Evolutionary conservation across 2,888 invertebrate genomes (phyloP).

Genomic region (Eurytoma californica): DNA sequence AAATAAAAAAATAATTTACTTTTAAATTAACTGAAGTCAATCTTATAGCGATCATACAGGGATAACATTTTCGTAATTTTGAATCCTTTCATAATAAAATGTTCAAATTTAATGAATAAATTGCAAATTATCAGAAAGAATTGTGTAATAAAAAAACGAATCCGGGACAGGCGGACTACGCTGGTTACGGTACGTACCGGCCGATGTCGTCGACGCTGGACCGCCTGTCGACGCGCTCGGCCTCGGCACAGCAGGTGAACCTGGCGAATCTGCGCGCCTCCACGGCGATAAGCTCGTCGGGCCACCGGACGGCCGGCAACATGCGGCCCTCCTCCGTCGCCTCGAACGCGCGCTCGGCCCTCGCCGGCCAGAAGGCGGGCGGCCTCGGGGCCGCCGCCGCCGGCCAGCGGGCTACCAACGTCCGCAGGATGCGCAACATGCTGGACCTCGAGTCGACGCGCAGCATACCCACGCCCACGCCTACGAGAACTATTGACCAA

Average conservation of each 20-base stretch:
- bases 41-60: no score
- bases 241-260: conserved; percentile 80
- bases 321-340: conserved; percentile 71
- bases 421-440: conserved; percentile 87
- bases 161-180: conserved; percentile 65
- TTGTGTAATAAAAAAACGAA: no score
- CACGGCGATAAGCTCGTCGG: conserved; percentile 72
- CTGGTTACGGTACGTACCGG: conserved; percentile 80
- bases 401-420: conserved; percentile 78
- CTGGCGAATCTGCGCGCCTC: conserved; percentile 72
- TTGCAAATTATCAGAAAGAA: no score
- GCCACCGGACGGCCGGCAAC: conserved; percentile 68
- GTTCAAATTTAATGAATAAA: no score
- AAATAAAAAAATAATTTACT: no score
- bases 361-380: conserved; percentile 68
- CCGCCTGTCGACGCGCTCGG: conserved; percentile 80
- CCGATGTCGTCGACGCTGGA: conserved; percentile 83
- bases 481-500: conserved; percentile 81
- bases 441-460: conserved; percentile 81
- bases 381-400: conserved; percentile 54
- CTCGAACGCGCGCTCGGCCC: conserved; percentile 68
- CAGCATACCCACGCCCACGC: conserved; percentile 85
- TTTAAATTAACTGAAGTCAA: no score
- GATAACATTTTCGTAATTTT: no score
- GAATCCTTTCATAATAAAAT: no score